Evolutionary conservation across 2,888 invertebrate genomes (phyloP), one percentile per base, ranked within the genome.

Genomic region (Aleiodes testaceus): DNA sequence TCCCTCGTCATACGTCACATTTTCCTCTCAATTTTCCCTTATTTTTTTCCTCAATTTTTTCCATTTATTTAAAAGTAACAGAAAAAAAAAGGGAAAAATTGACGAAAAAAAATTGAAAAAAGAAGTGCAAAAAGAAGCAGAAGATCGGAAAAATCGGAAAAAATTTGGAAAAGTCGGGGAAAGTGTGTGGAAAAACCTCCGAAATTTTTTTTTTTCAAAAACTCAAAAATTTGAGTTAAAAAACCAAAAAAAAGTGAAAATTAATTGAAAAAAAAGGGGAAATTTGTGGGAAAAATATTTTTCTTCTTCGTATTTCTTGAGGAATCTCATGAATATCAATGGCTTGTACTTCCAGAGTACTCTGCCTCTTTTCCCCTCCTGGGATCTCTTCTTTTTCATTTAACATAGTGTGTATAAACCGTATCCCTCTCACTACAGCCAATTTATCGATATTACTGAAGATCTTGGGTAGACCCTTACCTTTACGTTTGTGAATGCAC

Each of bases 401-500:
- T 79, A 72, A 74, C 75, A 71, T 63, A 45, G 69, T 69, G 50
- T 44, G 45, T 66, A 18, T 49, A 68, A 64, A 20, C 63, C 14
- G 26, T 18, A 55, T 26, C 49, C 64, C 44, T 42, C 30, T 59
- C 63, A 53, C 16, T n/a, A 70, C 47, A 65, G 76, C 79, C 80
- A 77, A 84, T 84, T 83, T 84, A 83, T 83, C 81, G 82, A 78
- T 79, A 79, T 81, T 84, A 81, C 79, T 36, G 11, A 36, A 36
- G 36, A 36, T 36, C 44, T 47, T 53, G 52, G 52, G 20, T 66
- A 63, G 70, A 63, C 50, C 45, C 30, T 26, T 30, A 30, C 44
- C 44, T 47, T 63, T 14, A 16, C 49, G 61, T 52, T 45, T 30
- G 26, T 3, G 59, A 30, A 44, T 50, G 30, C 26, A 47, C 18